Percentiles rank a stretch among this genome's conserved stretches.
Evolutionary conservation across 2,888 invertebrate genomes (phyloP).

Genomic region (Leptura quadrifasciata): DNA sequence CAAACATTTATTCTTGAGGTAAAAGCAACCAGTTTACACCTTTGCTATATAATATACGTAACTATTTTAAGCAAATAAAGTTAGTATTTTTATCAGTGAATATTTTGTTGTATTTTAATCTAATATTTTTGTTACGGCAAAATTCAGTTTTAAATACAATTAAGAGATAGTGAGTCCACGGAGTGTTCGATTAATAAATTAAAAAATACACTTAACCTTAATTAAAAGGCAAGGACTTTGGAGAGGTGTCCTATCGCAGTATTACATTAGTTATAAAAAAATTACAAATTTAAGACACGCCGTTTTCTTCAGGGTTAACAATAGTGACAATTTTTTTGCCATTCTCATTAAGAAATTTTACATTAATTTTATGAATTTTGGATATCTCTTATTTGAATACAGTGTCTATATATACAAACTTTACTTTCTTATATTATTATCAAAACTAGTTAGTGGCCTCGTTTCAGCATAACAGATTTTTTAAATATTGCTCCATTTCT

Average conservation of each 20-base stretch:
- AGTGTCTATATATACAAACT: no score
- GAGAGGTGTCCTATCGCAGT: constrained; percentile 27
- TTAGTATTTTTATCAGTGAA: background rate
- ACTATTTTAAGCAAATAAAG: no score
- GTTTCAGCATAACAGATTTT: no score
- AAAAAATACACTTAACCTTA: constrained; percentile 34
- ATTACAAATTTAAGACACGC: constrained; percentile 28
- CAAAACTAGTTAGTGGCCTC: no score
- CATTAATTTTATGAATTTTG: background rate
- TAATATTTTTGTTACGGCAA: background rate
- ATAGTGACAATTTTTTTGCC: background rate
- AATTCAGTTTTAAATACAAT: constrained; percentile 5
- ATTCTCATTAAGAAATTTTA: background rate
- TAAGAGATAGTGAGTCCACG: constrained; percentile 25
- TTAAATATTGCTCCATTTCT: no score
- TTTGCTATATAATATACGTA: no score
- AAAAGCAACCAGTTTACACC: no score
- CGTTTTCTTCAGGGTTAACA: constrained; percentile 26
- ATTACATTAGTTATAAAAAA: constrained; percentile 15
- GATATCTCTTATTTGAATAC: no score
- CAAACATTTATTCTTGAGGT: no score
- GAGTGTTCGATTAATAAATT: constrained; percentile 24
- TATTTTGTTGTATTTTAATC: background rate
- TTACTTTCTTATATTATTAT: no score
- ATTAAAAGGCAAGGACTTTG: constrained; percentile 37